Evolutionary conservation across 2,113 vertebrate species (phyloP).

Genomic region (Acanthisitta chloris): DNA sequence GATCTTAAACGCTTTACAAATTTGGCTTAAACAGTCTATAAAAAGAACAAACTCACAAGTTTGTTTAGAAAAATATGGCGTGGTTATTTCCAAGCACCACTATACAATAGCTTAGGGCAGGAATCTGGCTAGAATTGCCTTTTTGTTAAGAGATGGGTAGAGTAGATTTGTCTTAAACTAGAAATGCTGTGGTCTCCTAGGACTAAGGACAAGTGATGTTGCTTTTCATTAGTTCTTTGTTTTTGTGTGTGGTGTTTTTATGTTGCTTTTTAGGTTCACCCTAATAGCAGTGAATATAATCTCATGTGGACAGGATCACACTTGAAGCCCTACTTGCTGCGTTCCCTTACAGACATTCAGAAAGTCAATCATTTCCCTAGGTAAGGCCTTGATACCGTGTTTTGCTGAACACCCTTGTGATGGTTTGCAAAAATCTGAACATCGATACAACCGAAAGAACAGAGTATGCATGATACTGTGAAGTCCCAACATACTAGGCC

Average conservation of each 20-base stretch:
- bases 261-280: slow-evolving; percentile 81
- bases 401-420: not conserved
- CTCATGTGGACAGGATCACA: slow-evolving; percentile 99
- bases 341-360: slow-evolving; percentile 90
- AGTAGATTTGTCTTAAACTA: not conserved
- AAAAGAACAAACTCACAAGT: not conserved
- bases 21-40: not conserved
- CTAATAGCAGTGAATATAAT: slow-evolving; percentile 92
- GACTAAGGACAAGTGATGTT: not conserved
- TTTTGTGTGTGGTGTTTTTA: not conserved
- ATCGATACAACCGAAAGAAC: not conserved
- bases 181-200: not conserved
- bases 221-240: not conserved
- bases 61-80: not conserved
- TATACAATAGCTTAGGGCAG: not conserved
- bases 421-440: not conserved
- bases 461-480: not conserved
- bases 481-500: not conserved
- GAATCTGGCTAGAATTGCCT: not conserved
- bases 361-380: slow-evolving; percentile 98
- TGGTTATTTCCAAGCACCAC: not conserved
- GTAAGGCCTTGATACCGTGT: slow-evolving; percentile 58
- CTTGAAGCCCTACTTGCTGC: slow-evolving; percentile 90
- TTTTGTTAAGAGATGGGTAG: not conserved
- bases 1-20: not conserved